Evolutionary conservation across 1,140 invertebrate genomes (phyloP).

Genomic region (Lucilia sericata): DNA sequence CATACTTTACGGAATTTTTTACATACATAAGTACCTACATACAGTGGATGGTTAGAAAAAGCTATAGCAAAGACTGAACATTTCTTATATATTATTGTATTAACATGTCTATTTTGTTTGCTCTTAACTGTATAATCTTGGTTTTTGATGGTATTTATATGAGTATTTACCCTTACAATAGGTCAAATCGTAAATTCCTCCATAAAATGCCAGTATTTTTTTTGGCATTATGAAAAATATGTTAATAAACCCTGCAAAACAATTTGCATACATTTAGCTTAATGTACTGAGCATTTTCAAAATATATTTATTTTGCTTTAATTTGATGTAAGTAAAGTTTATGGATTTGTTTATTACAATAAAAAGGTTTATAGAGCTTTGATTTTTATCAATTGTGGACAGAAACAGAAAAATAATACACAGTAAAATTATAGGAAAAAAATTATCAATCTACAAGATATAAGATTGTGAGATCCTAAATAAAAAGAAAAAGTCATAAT

Average conservation of each 20-base stretch:
- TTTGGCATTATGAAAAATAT: slow-evolving; percentile 9
- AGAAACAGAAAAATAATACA: too few species aligned
- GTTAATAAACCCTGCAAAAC: background rate
- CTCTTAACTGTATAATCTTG: background rate
- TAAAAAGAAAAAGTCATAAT: too few species aligned
- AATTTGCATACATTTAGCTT: background rate
- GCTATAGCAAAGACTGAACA: too few species aligned
- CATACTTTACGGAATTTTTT: too few species aligned
- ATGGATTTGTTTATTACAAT: background rate
- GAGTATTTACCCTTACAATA: background rate
- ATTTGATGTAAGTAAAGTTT: background rate
- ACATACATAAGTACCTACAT: too few species aligned
- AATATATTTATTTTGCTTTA: background rate
- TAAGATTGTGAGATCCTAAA: too few species aligned
- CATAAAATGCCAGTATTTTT: background rate
- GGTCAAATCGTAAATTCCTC: slow-evolving; percentile 7
- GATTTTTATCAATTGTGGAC: background rate
- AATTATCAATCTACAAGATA: too few species aligned
- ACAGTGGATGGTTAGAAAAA: too few species aligned
- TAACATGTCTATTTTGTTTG: too few species aligned
- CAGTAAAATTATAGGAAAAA: too few species aligned
- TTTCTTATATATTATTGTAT: too few species aligned
- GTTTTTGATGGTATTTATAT: background rate
- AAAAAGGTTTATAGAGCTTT: background rate
- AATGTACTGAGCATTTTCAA: background rate